Percentiles rank a stretch among this genome's conserved stretches.
phyloP scores from a whole-genome alignment of 2,888 invertebrate species.

The Cosmopolites sordidus region DNA sequence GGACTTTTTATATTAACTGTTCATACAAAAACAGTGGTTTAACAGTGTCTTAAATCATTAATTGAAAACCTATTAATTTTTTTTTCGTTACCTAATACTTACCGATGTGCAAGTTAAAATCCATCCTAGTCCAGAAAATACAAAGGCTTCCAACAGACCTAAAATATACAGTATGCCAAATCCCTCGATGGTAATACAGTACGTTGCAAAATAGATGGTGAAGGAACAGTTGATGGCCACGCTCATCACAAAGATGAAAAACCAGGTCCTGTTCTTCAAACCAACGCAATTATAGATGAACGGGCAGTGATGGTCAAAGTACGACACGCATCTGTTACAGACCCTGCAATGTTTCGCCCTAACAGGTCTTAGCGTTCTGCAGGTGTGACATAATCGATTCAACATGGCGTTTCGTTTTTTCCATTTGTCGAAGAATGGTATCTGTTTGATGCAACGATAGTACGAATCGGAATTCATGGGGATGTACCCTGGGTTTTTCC shows the following conservation, averaged over 20 bases:
- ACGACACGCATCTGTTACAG: conserved; percentile 73
- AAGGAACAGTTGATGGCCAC: conserved; percentile 84
- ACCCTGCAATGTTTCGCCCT: conserved; percentile 90
- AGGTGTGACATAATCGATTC: conserved; percentile 85
- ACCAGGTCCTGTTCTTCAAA: conserved; percentile 87
- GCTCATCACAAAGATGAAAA: conserved; percentile 83
- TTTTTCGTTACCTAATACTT: conserved; percentile 48
- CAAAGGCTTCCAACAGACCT: conserved; percentile 75
- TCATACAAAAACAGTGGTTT: too few relatives aligned
- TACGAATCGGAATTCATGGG: conserved; percentile 87
- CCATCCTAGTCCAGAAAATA: conserved; percentile 83
- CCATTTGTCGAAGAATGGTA: conserved; percentile 89
- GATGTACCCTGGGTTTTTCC: conserved; percentile 85
- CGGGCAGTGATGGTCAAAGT: conserved; percentile 93
- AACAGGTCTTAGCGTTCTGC: conserved; percentile 79
- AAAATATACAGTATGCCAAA: conserved; percentile 81
- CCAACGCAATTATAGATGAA: conserved; percentile 95
- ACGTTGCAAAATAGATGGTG: conserved; percentile 83
- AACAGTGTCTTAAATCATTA: too few relatives aligned
- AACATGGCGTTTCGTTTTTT: conserved; percentile 79
- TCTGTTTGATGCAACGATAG: conserved; percentile 84
- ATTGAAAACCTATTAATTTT: too few relatives aligned
- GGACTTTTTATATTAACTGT: too few relatives aligned
- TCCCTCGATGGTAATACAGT: conserved; percentile 78
- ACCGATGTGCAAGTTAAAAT: conserved; percentile 85